A percentile compares a stretch with the other conserved stretches of the same genome.
Conservation (phyloP, 2,888 invertebrate species). For the Therioaphis trifolii region DNA sequence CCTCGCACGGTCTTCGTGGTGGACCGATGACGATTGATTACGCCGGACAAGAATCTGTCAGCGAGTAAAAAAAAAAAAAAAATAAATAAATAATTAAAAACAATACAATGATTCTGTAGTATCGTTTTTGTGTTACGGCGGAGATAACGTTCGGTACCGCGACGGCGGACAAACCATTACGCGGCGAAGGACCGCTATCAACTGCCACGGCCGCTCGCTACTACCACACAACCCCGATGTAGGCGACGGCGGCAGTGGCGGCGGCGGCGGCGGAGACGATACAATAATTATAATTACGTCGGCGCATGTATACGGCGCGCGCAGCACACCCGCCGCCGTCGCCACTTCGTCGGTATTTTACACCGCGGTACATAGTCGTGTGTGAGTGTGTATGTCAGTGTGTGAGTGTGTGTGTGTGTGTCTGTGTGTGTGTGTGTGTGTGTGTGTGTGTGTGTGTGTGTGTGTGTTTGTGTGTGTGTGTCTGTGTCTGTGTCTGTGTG, state of each 20-base stretch:
- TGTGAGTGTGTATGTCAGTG: background rate
- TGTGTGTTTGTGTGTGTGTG: background rate
- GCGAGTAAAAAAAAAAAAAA: background rate
- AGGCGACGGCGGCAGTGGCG: constrained; percentile 17
- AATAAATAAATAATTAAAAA: no score
- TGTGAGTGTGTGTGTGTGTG: background rate
- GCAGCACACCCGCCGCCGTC: constrained; percentile 40
- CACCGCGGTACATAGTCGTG: background rate
- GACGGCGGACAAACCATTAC: constrained; percentile 27
- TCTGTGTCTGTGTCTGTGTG: no score
- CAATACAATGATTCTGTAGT: background rate
- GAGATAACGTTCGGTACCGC: background rate
- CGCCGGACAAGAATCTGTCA: no score
- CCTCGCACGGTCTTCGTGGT: no score
- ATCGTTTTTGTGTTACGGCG: background rate
- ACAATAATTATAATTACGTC: constrained; percentile 60
- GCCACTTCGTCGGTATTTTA: constrained; percentile 27
- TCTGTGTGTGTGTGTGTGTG: background rate
- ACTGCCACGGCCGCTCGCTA: constrained; percentile 35
- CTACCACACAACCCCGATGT: constrained; percentile 46
- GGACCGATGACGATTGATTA: no score
- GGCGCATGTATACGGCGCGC: constrained; percentile 51
- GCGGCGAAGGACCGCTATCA: constrained; percentile 52
- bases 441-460: no score
- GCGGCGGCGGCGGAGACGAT: constrained; percentile 40